These are phyloP conservation scores for Plestiodon gilberti DNA, from an alignment of 2,113 vertebrate species.

Conservation along the genomic window DNA sequence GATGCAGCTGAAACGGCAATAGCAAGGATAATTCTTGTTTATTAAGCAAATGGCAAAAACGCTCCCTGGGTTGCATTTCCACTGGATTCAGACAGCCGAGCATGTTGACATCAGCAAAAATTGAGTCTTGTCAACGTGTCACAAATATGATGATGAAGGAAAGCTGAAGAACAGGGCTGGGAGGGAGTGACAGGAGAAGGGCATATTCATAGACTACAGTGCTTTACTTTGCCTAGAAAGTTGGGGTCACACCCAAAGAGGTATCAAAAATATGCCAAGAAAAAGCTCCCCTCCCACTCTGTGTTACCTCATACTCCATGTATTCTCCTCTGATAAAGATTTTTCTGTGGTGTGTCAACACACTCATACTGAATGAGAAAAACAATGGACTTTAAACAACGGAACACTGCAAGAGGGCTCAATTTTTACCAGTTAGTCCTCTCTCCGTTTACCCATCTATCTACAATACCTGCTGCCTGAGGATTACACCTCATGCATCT, in stretches of 20 bases:
- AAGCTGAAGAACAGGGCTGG: not conserved
- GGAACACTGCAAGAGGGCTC: too few species aligned
- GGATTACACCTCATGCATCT: too few species aligned
- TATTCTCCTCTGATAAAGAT: not conserved
- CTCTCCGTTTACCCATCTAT: too few species aligned
- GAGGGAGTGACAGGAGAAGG: not conserved
- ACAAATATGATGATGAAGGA: not conserved
- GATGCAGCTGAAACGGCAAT: constrained; percentile 81
- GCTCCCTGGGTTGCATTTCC: not conserved
- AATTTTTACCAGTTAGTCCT: too few species aligned
- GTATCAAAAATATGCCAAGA: not conserved
- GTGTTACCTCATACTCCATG: not conserved
- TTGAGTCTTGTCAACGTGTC: not conserved
- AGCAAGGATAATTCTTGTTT: constrained; percentile 36
- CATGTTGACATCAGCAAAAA: not conserved
- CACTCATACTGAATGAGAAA: too few species aligned
- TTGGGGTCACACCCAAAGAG: not conserved
- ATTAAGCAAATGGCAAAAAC: constrained; percentile 6
- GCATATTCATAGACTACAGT: not conserved
- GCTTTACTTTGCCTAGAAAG: not conserved
- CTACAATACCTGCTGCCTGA: too few species aligned
- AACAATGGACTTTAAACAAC: too few species aligned
- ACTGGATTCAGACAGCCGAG: not conserved
- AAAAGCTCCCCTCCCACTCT: not conserved
- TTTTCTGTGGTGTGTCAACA: not conserved